A percentile compares a stretch with the other conserved stretches of the same genome.
phyloP scores from a whole-genome alignment of 2,888 invertebrate genomes.

The Campaea margaritaria region DNA sequence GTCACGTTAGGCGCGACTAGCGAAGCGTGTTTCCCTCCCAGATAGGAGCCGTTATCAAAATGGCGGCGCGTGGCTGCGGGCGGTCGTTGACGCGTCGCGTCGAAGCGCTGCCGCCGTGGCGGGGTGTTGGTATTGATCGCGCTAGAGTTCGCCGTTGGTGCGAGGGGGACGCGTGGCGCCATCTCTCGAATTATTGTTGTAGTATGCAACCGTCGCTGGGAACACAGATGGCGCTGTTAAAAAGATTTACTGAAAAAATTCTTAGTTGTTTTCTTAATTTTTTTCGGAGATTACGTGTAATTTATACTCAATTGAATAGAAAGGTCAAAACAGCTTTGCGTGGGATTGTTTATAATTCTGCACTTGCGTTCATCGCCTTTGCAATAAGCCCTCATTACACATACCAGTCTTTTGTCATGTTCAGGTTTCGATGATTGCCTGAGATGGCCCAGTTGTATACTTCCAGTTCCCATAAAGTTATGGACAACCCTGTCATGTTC shows the following conservation, averaged over 20 bases:
- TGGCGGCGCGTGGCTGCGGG: constrained; percentile 68
- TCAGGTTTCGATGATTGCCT: no score
- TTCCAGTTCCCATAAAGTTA: no score
- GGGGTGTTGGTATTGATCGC: constrained; percentile 56
- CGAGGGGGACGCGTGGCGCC: constrained; percentile 57
- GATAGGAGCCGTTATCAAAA: constrained; percentile 77
- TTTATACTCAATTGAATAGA: no score
- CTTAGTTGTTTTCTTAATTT: no score
- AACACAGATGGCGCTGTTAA: constrained; percentile 57
- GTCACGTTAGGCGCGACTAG: constrained; percentile 42
- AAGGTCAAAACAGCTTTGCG: no score
- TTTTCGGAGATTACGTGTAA: no score
- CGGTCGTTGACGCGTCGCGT: constrained; percentile 74
- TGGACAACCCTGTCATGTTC: no score
- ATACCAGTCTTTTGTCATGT: no score
- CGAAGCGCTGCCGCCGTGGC: constrained; percentile 36
- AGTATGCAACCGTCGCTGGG: constrained; percentile 25
- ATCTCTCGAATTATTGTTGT: constrained; percentile 52
- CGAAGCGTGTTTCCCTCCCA: constrained; percentile 42
- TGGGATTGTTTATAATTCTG: no score
- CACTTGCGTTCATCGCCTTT: no score
- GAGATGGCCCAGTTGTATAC: no score
- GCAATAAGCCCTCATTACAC: no score
- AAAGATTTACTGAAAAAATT: not conserved
- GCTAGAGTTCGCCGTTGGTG: constrained; percentile 34